Evolutionary conservation across 1,140 invertebrate genomes (phyloP).

Genomic region (Hermatobates lingyangjiaoensis): DNA sequence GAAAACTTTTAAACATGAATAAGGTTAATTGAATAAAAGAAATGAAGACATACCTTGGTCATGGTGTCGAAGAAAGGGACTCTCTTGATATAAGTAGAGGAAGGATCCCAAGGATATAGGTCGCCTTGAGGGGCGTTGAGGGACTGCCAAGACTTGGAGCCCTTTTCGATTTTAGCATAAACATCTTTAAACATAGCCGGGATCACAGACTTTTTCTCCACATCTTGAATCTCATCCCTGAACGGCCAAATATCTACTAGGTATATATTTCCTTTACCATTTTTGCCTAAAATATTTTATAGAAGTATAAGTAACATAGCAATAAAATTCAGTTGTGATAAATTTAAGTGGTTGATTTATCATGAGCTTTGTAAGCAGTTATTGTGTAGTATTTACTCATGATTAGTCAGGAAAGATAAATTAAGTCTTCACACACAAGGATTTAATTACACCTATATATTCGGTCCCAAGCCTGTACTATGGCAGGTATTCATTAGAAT

Average conservation of each 20-base stretch:
- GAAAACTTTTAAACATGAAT: no score
- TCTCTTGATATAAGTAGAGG: slow-evolving; percentile 88
- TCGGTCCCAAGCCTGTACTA: no score
- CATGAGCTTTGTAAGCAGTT: no score
- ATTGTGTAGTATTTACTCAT: no score
- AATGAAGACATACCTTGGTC: slow-evolving; percentile 33
- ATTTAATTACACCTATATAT: no score
- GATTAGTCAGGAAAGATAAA: no score
- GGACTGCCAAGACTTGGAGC: slow-evolving; percentile 70
- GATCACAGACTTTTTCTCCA: slow-evolving; percentile 79
- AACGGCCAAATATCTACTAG: slow-evolving; percentile 90
- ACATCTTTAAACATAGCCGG: slow-evolving; percentile 94
- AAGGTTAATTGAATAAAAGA: no score
- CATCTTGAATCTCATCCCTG: slow-evolving; percentile 69
- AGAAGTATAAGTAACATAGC: no score
- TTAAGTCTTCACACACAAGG: no score
- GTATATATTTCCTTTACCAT: slow-evolving; percentile 53
- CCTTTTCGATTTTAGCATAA: slow-evolving; percentile 53
- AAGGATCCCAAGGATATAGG: slow-evolving; percentile 79
- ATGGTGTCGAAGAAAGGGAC: slow-evolving; percentile 92
- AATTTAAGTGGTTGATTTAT: no score
- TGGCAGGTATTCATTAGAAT: no score
- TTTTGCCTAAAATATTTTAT: slow-evolving; percentile 36
- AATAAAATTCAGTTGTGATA: no score
- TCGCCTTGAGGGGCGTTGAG: slow-evolving; percentile 59